These are phyloP conservation scores for Aphelenchoides besseyi DNA, from an alignment of 1,140 invertebrate genomes.

Conservation along the genomic window DNA sequence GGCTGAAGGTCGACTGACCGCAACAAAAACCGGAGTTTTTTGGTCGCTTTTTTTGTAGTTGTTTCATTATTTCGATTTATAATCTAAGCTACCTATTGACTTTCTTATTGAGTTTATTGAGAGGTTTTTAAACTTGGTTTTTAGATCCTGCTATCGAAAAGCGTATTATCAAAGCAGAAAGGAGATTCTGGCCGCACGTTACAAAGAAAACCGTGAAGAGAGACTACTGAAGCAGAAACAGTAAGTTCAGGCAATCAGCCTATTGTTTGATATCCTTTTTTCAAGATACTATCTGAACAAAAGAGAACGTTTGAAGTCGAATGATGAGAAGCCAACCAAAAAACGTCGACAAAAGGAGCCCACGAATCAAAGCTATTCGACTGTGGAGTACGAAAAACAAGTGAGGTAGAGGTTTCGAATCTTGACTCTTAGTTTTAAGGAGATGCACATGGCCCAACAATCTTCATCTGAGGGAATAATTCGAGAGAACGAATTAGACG, in stretches of 20 bases:
- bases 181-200: not conserved
- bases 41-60: not conserved
- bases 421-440: not conserved
- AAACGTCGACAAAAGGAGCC: not conserved
- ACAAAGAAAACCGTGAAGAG: slow-evolving; percentile 1
- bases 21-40: too few relatives aligned
- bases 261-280: too few relatives aligned
- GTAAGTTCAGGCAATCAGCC: too few relatives aligned
- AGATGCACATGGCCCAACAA: not conserved
- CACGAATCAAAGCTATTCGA: not conserved
- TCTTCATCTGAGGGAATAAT: slow-evolving; percentile 6
- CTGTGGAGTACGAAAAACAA: not conserved
- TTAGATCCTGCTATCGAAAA: not conserved
- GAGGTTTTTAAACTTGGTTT: too few relatives aligned
- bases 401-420: not conserved
- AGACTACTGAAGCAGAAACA: not conserved
- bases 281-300: not conserved
- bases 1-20: too few relatives aligned
- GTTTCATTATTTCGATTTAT: not conserved
- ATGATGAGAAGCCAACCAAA: not conserved
- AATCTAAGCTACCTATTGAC: too few relatives aligned
- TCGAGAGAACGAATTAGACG: not conserved
- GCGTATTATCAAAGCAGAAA: not conserved
- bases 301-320: not conserved
- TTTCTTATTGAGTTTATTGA: too few relatives aligned